These are phyloP conservation scores for Epistrophella euchroma DNA, from an alignment of 2,888 invertebrate species.

Conservation along the genomic window DNA sequence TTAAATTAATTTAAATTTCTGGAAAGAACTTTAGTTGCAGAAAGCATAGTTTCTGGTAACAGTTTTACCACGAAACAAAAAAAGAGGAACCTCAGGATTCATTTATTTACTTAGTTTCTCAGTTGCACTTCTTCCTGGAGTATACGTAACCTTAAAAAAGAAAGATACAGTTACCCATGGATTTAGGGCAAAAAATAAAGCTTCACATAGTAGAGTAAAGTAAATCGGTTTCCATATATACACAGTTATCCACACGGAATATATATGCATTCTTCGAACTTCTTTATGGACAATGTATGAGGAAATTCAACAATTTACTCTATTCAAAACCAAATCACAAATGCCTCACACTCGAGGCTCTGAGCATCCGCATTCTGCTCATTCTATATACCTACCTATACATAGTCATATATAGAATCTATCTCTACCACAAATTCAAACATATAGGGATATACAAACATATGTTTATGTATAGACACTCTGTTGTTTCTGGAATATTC, in stretches of 20 bases:
- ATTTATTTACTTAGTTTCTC: conserved; percentile 39
- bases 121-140: background rate
- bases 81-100: conserved; percentile 10
- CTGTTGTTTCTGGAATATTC: conserved; percentile 36
- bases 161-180: background rate
- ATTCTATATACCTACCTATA: background rate
- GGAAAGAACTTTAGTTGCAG: too few relatives aligned
- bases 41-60: background rate
- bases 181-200: conserved; percentile 28
- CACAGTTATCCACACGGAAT: background rate
- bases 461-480: background rate
- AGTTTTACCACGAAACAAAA: background rate
- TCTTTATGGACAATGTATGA: conserved; percentile 3
- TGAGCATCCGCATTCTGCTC: conserved; percentile 8
- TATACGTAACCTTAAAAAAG: background rate
- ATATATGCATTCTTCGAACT: conserved; percentile 7
- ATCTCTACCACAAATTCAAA: conserved; percentile 1
- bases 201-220: conserved; percentile 7
- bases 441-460: background rate
- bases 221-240: conserved; percentile 11
- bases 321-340: conserved; percentile 60
- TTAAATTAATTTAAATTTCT: conserved; percentile 9
- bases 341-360: conserved; percentile 29
- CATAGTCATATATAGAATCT: background rate
- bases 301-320: conserved; percentile 39